Conservation (phyloP, 2,797 vertebrate species). For the Danio kyathit region DNA sequence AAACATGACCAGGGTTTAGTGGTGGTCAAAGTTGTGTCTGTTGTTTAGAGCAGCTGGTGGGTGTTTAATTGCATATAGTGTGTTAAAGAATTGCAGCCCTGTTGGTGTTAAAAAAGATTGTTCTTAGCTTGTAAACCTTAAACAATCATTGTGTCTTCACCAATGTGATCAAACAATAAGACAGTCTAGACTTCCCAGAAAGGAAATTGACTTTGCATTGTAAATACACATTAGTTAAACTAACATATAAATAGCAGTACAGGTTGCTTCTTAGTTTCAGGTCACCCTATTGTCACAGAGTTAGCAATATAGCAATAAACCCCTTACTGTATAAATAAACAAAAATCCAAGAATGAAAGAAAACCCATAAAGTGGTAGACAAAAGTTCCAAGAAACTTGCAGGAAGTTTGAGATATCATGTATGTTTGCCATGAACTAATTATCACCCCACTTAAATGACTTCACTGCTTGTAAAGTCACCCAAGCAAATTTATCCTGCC, state of each 20-base stretch:
- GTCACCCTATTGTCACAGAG: background rate
- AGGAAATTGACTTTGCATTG: conserved; percentile 1
- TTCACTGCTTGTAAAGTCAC: conserved; percentile 57
- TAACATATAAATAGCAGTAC: conserved; percentile 1
- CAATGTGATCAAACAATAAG: background rate
- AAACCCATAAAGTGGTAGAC: background rate
- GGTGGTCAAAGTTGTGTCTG: conserved; percentile 17
- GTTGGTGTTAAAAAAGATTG: conserved; percentile 28
- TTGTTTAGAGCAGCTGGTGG: conserved; percentile 25
- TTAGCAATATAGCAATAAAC: conserved; percentile 8
- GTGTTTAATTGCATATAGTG: conserved; percentile 9
- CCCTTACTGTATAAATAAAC: background rate
- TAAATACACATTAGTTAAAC: conserved; percentile 12
- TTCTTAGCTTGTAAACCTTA: conserved; percentile 22
- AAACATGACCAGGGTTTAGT: conserved; percentile 21
- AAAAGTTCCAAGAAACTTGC: conserved; percentile 34
- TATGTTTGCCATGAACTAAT: conserved; percentile 49
- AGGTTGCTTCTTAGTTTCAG: conserved; percentile 1
- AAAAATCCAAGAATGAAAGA: conserved; percentile 13
- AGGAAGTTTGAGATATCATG: conserved; percentile 49
- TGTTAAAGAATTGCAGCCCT: conserved; percentile 34
- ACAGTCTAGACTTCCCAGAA: conserved; percentile 7
- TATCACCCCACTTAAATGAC: conserved; percentile 54
- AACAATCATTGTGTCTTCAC: background rate
- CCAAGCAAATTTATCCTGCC: conserved; percentile 58